Evolutionary conservation across 2,888 invertebrate genomes (phyloP).

Genomic region (Gisinianus flammeolus): DNA sequence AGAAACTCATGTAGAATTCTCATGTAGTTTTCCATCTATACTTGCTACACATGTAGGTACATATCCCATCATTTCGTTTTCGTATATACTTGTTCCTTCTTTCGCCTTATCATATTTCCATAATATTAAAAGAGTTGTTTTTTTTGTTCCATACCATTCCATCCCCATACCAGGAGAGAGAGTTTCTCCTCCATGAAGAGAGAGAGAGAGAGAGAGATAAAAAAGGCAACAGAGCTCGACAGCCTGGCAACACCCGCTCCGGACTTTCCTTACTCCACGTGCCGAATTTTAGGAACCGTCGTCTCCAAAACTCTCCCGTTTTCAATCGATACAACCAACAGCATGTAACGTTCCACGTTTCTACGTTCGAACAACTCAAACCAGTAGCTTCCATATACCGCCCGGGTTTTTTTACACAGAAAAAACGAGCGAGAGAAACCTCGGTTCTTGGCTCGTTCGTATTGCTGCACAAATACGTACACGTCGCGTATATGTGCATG

Average conservation of each 20-base stretch:
- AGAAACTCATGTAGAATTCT: background rate
- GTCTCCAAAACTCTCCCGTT: slow-evolving; percentile 21
- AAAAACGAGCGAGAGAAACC: no score
- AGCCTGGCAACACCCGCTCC: slow-evolving; percentile 34
- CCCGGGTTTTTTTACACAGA: background rate
- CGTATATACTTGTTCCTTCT: background rate
- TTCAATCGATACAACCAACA: slow-evolving; percentile 38
- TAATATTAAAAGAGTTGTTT: background rate
- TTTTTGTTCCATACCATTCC: background rate
- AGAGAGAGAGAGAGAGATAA: background rate
- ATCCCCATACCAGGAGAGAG: background rate
- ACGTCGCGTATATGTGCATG: no score
- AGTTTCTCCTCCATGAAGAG: background rate
- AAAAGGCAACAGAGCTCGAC: slow-evolving; percentile 30
- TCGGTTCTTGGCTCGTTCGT: background rate
- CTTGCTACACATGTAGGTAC: background rate
- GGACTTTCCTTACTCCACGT: slow-evolving; percentile 27
- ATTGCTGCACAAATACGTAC: background rate
- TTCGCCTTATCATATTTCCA: background rate
- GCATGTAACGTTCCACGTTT: slow-evolving; percentile 1
- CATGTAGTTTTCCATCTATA: background rate
- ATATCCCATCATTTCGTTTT: background rate
- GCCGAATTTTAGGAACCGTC: slow-evolving; percentile 19
- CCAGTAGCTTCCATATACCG: background rate
- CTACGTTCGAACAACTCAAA: background rate